Base-by-base conservation (phyloP, 1,140 invertebrate genomes). In the Rhagoletis pomonella region DNA sequence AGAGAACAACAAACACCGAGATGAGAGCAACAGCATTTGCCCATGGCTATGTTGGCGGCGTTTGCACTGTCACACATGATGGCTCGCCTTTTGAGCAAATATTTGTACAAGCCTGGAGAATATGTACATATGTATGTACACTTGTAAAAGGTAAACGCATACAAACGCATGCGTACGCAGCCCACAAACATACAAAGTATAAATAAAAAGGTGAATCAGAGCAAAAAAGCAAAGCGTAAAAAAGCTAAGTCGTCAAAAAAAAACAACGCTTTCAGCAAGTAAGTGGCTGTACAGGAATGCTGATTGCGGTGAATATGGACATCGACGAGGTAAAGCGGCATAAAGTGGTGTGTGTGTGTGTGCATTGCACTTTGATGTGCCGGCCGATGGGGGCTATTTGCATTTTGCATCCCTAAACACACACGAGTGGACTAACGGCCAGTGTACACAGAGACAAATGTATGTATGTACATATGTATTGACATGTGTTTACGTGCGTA, bases 371-470 rank as follows among this genome's bases (percentile, higher is more conserved):
- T 85, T 85, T 85, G 67, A 47, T 73, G 67, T 47, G 67, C 67
- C 29, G 29, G 29, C 29, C 44, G 81, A 59, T 39, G 47, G 81
- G 9, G 81, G 81, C 47, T 85, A 85, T 85, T 85, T 85, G 81
- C 81, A 85, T 85, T 85, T 85, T 85, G 81, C 81, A 85, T 85
- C 81, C 47, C 81, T 85, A 85, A 85, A 85, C 81, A 85, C 47
- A 85, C n/a, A 59, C 55, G 10, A 39, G 3, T 19, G 2, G 2
- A 42, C 17, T 5, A 84, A 39, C 17, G 55, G 44, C 47, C 29
- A 55, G 1, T n/a, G 67, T 73, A 62, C 67, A 73, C 47, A 14
- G 73, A 47, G n/a, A 39, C 44, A 81, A 9, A 44, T 44, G 9
- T 17, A 12, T 17, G 50, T 44, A 9, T 65, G 17, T 55, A 55